Base-by-base conservation (phyloP, 1,140 invertebrate genomes). In the Anoplophora glabripennis region DNA sequence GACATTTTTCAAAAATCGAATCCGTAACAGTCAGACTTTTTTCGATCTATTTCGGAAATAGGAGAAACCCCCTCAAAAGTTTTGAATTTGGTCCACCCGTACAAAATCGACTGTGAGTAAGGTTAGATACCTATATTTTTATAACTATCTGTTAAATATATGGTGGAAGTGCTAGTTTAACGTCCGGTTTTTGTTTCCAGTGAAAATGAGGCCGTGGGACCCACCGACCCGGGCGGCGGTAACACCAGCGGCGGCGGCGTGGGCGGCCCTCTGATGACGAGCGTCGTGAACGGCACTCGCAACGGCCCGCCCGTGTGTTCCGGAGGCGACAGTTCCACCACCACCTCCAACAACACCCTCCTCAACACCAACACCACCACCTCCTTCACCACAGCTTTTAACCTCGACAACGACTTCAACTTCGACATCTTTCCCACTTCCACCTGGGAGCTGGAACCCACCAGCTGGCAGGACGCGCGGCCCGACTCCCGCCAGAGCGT, bases 231-330 rank as follows among this genome's bases (percentile, higher is more conserved):
- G 14, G 77, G 77, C 33, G 72, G 73, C 21, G 74, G 73, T 44
- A 64, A 60, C 14, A 60, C 17, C 56, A 61, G 36, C 71, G 61
- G 57, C 28, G 44, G 38, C 18, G 60, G 60, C 35, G 75, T 85
- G 33, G 84, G 84, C 35, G 85, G 84, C 0, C 85, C 85, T 0
- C 72, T 86, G 33, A 85, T 87, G 82, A 80, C 82, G 7, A 85
- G 83, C 33, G 80, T 84, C 35, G 78, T 84, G 12, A 87, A 87
- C 69, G 84, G 85, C 8, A 41, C 52, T 58, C 68, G 70, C 36
- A 81, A 76, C 61, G 75, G 41, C 15, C 65, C 64, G 15, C 64
- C 60, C 67, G 15, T 76, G 66, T 52, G 75, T 68, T 42, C 73
- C 65, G 48, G 68, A 67, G 62, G 69, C 64, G 67, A 75, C 65